Conservation (phyloP, 2,113 vertebrate genomes). For the Gila orcuttii region DNA sequence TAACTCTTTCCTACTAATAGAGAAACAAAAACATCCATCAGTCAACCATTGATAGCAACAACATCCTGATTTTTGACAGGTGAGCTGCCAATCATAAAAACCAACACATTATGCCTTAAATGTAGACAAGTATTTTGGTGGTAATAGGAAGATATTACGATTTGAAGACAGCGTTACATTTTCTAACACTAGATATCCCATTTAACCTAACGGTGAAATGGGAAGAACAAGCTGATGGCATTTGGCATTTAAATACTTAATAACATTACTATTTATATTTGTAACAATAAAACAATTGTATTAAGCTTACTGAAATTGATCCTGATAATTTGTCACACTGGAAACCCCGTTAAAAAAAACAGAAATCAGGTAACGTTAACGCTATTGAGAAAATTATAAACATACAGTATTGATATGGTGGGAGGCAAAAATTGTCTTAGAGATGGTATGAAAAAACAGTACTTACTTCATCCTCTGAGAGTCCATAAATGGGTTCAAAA, state of each 20-base stretch:
- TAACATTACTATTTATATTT: not conserved
- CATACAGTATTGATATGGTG: slow-evolving; percentile 7
- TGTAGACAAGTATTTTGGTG: not conserved
- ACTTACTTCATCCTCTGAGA: slow-evolving; percentile 83
- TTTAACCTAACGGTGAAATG: not conserved
- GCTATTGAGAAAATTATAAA: not conserved
- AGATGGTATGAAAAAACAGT: not conserved
- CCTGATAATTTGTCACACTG: not conserved
- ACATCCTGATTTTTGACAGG: not conserved
- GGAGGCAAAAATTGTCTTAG: not conserved
- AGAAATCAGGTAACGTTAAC: not conserved
- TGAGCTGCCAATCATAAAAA: not conserved
- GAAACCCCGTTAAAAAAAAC: not conserved
- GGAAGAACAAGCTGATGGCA: not conserved
- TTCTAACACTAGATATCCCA: not conserved
- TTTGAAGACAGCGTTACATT: not conserved
- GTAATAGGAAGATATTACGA: not conserved
- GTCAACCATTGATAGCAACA: not conserved
- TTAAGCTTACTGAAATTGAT: not conserved
- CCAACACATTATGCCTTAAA: not conserved
- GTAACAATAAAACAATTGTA: not conserved
- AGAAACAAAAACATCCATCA: not conserved
- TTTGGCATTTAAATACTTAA: not conserved
- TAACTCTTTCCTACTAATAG: not conserved
- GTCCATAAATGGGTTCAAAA: slow-evolving; percentile 80